phyloP scores from a whole-genome alignment of 2,888 invertebrate genomes.

The Acleris laterana region DNA sequence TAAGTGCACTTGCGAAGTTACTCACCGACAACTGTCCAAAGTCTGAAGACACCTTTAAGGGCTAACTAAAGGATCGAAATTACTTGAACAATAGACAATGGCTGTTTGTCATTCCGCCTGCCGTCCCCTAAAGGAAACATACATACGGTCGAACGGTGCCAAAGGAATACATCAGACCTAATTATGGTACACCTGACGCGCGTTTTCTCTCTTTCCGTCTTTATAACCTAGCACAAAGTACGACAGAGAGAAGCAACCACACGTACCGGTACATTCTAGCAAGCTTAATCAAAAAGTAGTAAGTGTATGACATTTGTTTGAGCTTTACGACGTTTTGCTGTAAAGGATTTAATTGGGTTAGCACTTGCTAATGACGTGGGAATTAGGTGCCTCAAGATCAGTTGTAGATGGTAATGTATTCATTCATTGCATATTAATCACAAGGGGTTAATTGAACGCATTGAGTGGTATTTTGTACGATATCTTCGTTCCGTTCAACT shows the following conservation, averaged over 20 bases:
- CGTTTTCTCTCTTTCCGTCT: conserved; percentile 23
- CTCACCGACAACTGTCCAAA: conserved; percentile 7
- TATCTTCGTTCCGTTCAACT: conserved; percentile 6
- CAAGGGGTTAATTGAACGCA: conserved; percentile 28
- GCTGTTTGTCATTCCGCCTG: conserved; percentile 72
- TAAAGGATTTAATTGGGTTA: conserved; percentile 7
- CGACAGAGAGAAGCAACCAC: conserved; percentile 20
- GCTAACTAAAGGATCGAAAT: conserved; percentile 42
- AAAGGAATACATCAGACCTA: conserved; percentile 34
- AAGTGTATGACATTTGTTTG: background rate
- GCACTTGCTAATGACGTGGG: conserved; percentile 27
- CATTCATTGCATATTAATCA: conserved; percentile 30
- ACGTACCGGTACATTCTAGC: background rate
- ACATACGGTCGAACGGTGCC: conserved; percentile 53
- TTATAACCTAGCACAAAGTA: background rate
- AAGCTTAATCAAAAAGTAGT: conserved; percentile 6
- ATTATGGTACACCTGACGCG: conserved; percentile 34
- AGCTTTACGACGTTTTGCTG: conserved; percentile 19
- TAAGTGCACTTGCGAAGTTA: background rate
- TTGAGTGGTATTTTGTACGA: conserved; percentile 16
- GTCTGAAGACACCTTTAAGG: conserved; percentile 21
- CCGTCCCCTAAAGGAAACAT: conserved; percentile 63
- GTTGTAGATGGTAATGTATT: conserved; percentile 29
- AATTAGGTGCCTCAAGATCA: conserved; percentile 30
- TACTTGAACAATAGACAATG: conserved; percentile 64